Evolutionary conservation across 1,140 invertebrate species (phyloP).

Genomic region (Leptinotarsa texana): DNA sequence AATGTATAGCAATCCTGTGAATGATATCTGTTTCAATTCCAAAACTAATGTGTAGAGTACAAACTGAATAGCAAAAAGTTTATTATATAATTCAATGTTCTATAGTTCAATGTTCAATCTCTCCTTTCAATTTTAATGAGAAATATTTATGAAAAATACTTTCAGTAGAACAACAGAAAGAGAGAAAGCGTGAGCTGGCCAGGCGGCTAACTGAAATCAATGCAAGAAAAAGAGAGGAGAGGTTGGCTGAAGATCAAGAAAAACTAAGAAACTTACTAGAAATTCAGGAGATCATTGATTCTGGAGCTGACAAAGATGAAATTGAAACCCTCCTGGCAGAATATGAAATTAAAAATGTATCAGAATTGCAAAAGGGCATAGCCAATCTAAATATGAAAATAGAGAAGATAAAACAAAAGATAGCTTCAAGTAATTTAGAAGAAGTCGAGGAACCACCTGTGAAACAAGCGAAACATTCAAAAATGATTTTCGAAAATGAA

Average conservation of each 20-base stretch:
- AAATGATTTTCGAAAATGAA: constrained; percentile 53
- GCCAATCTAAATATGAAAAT: constrained; percentile 74
- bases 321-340: constrained; percentile 61
- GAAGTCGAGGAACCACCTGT: constrained; percentile 61
- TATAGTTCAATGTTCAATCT: not conserved
- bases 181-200: constrained; percentile 82
- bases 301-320: constrained; percentile 70
- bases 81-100: no score
- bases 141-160: not conserved
- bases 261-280: constrained; percentile 77
- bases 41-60: no score
- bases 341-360: constrained; percentile 62
- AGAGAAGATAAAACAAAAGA: constrained; percentile 79
- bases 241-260: constrained; percentile 86
- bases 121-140: no score
- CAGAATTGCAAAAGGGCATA: constrained; percentile 76
- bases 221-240: constrained; percentile 81
- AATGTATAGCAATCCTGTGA: no score
- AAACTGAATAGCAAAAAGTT: no score
- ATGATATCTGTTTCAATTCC: no score
- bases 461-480: constrained; percentile 51
- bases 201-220: constrained; percentile 82
- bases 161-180: constrained; percentile 79
- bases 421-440: constrained; percentile 67
- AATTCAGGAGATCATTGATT: constrained; percentile 74